Base-by-base conservation (phyloP, 2,797 vertebrate genomes). In the Gambelia wislizenii region DNA sequence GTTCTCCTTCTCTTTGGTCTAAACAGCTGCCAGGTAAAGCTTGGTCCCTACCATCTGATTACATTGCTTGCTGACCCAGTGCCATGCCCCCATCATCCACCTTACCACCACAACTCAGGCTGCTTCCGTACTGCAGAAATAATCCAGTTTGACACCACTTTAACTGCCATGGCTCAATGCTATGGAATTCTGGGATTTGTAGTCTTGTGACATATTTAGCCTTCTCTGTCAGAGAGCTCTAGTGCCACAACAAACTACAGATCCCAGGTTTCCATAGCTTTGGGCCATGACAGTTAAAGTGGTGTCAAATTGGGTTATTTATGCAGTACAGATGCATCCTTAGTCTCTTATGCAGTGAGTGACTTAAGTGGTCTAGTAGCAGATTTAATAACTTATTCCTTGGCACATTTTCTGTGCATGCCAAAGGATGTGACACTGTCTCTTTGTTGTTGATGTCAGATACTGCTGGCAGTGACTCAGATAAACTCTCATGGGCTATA, bases 401-500 rank as follows among this genome's bases (percentile, higher is more conserved):
- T 81, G 6, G 27, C 56, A 39, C 39, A 20, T 42, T 27, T 39
- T 79, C 78, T 6, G 33, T 75, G 59, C 36, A 74, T 69, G 42
- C 69, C 77, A 85, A 6, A 89, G 39, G 78, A 56, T 14, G 3
- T 67, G 20, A 83, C n/a, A 20, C 33, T 49, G 9, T 75, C 47
- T 77, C 70, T 56, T 52, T 30, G 64, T 67, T 14, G 67, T 76
- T 85, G 42, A 89, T 8, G 5, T 82, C n/a, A 81, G 16, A n/a
- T 74, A 13, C 39, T 16, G 22, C 20, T 76, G 80, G 44, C 70
- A 88, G 9, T 42, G 67, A 75, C 74, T 70, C 1, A 59, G 22
- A 42, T 39, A 72, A 72, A 79, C 13, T 86, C 36, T 47, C 56
- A 56, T 27, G 47, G 36, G 47, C 22, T 27, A 83, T 90, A 92